phyloP scores from a whole-genome alignment of 2,888 invertebrate species.

The Eupithecia vulgata region DNA sequence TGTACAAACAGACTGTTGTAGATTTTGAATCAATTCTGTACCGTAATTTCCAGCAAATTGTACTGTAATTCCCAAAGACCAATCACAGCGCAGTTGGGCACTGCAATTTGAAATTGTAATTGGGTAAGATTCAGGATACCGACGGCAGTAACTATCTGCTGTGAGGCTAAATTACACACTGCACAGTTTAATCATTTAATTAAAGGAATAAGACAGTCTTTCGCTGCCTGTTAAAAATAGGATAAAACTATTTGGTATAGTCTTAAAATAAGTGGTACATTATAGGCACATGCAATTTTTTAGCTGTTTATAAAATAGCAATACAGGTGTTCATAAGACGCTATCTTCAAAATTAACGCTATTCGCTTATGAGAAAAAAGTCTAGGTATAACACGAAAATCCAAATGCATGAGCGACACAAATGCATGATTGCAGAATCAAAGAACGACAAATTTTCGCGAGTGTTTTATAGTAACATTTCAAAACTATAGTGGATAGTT shows the following conservation, averaged over 20 bases:
- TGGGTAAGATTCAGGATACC: not conserved
- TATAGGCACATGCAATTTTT: not conserved
- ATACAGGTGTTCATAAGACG: not conserved
- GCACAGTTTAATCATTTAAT: not conserved
- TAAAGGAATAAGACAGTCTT: not conserved
- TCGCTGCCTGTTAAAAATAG: not conserved
- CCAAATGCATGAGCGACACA: not conserved
- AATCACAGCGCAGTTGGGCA: slow-evolving; percentile 19
- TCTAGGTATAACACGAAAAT: not conserved
- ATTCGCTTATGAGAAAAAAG: not conserved
- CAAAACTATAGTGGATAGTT: not conserved
- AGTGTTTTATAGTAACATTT: not conserved
- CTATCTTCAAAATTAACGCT: not conserved
- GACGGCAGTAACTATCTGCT: slow-evolving; percentile 3
- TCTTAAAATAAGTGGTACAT: not conserved
- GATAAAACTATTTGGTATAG: not conserved
- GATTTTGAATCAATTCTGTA: not conserved
- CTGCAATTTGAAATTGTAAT: slow-evolving; percentile 34
- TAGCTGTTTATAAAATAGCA: not conserved
- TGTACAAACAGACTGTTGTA: too few relatives aligned
- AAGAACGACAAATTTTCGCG: not conserved
- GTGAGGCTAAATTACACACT: not conserved
- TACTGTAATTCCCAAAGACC: slow-evolving; percentile 7
- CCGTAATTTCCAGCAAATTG: not conserved
- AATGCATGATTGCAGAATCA: not conserved